Base-by-base conservation (phyloP, 2,113 vertebrate species). In the Herpailurus yagouaroundi region DNA sequence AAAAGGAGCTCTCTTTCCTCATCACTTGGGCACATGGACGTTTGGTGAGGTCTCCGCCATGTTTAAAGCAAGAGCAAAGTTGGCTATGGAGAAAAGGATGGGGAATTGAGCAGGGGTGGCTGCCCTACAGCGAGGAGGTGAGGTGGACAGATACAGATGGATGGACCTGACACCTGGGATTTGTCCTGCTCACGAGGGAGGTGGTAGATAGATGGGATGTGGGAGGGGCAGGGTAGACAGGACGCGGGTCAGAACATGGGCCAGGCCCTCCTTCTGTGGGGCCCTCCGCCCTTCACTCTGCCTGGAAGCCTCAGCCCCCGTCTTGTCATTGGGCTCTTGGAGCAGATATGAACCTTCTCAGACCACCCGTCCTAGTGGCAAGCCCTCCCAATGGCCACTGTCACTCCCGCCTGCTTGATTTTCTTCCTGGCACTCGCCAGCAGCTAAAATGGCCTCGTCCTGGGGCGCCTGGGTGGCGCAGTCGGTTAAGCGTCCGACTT, bases 121-220 rank as follows among this genome's bases (percentile, higher is more conserved):
- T 2, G 1, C 1, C 25, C 5, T 14, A 3, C 19, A 18, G 18
- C 0, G 0, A 3, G 33, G 48, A 4, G 82, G 27, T 0, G 3
- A 45, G 4, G 48, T 18, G 4, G 48, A 19, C 73, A 82, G n/a
- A 7, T 0, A 10, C 19, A n/a, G 41, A 11, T 2, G 48, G 57
- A 4, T 5, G 38, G 80, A 11, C 14, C 57, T 41, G 29, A 66
- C 36, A 19, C 63, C 64, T 13, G 45, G 23, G 38, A 14, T 27
- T 8, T 38, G 23, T 74, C 25, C 31, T 48, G 36, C 19, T 27
- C 15, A 1, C 27, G 48, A 29, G 4, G 52, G 5, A 14, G 13
- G 10, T 1, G 18, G 9, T 5, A 15, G 33, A 25, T 0, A 1
- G 38, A 18, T 0, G 27, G 36, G 77, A 55, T 0, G 0, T 4